These are phyloP conservation scores for Rhaphigaster nebulosa DNA, from an alignment of 2,888 invertebrate species.

Conservation along the genomic window DNA sequence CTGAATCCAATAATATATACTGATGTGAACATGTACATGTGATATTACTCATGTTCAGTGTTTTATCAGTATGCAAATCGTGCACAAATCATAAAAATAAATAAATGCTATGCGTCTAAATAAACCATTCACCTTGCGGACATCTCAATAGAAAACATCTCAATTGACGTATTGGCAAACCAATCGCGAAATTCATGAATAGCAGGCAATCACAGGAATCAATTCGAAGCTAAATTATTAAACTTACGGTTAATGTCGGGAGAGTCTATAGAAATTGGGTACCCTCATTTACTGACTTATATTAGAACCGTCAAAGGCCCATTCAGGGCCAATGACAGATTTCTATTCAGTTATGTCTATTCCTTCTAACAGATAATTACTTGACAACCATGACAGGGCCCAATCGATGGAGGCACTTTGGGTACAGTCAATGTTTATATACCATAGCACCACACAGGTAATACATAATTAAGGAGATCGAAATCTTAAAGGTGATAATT, in stretches of 20 bases:
- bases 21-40: background rate
- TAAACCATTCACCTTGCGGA: background rate
- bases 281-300: constrained; percentile 23
- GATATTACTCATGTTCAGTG: background rate
- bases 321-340: constrained; percentile 4
- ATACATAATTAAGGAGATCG: background rate
- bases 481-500: constrained; percentile 7
- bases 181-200: constrained; percentile 18
- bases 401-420: background rate
- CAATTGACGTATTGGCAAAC: background rate
- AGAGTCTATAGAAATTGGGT: background rate
- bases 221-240: constrained; percentile 16
- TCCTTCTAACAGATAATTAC: constrained; percentile 20
- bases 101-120: background rate
- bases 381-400: constrained; percentile 4
- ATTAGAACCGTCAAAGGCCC: background rate
- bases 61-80: background rate
- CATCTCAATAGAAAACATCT: background rate
- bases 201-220: constrained; percentile 28
- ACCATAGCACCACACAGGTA: background rate
- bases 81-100: no score
- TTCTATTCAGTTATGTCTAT: constrained; percentile 30
- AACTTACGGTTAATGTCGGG: background rate
- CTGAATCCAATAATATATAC: background rate
- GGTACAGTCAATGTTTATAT: background rate